These are phyloP conservation scores for Steinernema hermaphroditum DNA, from an alignment of 2,888 invertebrate genomes.

Conservation along the genomic window DNA sequence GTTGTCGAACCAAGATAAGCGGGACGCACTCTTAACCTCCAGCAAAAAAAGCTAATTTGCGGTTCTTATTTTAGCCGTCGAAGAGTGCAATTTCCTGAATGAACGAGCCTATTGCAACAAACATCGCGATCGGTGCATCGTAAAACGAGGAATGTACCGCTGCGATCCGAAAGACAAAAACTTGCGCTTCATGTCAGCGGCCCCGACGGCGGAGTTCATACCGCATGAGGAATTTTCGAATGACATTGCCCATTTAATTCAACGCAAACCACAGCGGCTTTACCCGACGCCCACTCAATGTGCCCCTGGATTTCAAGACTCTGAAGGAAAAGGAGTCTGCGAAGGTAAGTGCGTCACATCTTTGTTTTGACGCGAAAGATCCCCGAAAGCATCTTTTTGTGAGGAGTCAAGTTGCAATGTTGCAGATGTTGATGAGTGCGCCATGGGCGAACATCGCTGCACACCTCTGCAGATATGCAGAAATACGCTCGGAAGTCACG, in stretches of 20 bases:
- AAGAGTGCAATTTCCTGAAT: slow-evolving; percentile 17
- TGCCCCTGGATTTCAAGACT: background rate
- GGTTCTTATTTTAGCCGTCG: background rate
- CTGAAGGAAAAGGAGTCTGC: slow-evolving; percentile 14
- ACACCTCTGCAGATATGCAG: slow-evolving; percentile 76
- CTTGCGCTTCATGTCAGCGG: slow-evolving; percentile 23
- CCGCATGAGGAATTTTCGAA: background rate
- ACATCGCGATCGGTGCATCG: slow-evolving; percentile 18
- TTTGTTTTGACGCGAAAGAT: no score
- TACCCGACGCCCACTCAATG: slow-evolving; percentile 1
- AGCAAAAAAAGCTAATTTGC: background rate
- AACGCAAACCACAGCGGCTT: background rate
- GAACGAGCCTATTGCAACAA: slow-evolving; percentile 11
- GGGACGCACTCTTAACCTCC: background rate
- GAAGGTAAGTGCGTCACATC: slow-evolving; percentile 20
- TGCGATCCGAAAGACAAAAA: slow-evolving; percentile 27
- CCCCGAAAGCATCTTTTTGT: no score
- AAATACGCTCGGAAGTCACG: slow-evolving; percentile 85
- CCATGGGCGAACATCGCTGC: slow-evolving; percentile 75
- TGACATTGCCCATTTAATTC: slow-evolving; percentile 17
- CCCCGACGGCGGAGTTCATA: background rate
- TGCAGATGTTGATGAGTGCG: slow-evolving; percentile 88
- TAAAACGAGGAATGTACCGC: slow-evolving; percentile 24
- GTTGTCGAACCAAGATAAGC: no score
- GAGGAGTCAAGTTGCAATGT: background rate